Evolutionary conservation across 2,888 invertebrate genomes (phyloP).

Genomic region (Habroteleia sp.): DNA sequence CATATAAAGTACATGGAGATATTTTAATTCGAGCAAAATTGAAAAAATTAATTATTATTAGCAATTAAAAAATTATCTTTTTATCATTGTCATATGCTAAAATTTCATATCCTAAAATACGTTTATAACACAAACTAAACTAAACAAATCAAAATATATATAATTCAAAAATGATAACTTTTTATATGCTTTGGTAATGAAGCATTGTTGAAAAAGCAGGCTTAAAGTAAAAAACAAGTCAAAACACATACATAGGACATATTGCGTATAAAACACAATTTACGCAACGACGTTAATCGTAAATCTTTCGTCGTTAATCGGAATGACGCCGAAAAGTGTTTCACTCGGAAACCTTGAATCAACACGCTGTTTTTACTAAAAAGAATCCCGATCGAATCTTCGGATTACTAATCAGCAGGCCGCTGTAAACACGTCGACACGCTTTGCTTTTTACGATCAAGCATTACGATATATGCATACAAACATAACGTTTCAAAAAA

Average conservation of each 20-base stretch:
- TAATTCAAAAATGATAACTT: too few relatives aligned
- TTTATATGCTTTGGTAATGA: too few relatives aligned
- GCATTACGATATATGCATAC: slow-evolving; percentile 26
- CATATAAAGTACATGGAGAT: too few relatives aligned
- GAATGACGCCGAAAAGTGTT: slow-evolving; percentile 53
- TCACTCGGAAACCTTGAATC: slow-evolving; percentile 56
- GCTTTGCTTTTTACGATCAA: slow-evolving; percentile 51
- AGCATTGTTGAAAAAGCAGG: too few relatives aligned
- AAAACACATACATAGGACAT: slow-evolving; percentile 13
- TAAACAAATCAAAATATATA: too few relatives aligned
- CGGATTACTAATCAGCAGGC: slow-evolving; percentile 58
- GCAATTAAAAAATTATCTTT: too few relatives aligned
- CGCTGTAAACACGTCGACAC: slow-evolving; percentile 61
- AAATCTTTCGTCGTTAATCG: slow-evolving; percentile 56
- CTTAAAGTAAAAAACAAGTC: slow-evolving; percentile 7
- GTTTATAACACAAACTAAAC: too few relatives aligned
- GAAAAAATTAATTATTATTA: too few relatives aligned
- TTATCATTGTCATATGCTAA: too few relatives aligned
- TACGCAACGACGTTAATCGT: slow-evolving; percentile 52
- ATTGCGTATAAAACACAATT: slow-evolving; percentile 50
- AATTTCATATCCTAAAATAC: too few relatives aligned
- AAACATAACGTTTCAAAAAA: slow-evolving; percentile 14
- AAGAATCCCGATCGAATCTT: slow-evolving; percentile 50
- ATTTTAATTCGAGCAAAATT: too few relatives aligned
- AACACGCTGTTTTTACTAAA: slow-evolving; percentile 46